Evolutionary conservation across 1,140 invertebrate genomes (phyloP).

Genomic region (Drosophila tsacasi): DNA sequence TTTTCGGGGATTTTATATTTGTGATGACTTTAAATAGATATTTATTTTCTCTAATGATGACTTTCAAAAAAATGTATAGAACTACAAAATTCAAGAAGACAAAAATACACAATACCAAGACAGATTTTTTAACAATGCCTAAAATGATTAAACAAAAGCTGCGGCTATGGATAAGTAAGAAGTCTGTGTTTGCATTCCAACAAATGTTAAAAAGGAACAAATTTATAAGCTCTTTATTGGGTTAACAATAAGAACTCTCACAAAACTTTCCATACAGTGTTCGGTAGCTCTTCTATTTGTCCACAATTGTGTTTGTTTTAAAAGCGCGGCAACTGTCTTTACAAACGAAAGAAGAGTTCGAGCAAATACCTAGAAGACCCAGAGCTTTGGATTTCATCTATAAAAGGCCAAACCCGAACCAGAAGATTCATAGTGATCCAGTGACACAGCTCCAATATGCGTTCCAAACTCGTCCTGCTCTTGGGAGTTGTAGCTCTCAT

Average conservation of each 20-base stretch:
- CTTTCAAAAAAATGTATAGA: not conserved
- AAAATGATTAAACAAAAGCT: not conserved
- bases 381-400: not conserved
- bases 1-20: not conserved
- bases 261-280: not conserved
- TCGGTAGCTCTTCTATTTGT: conserved; percentile 4
- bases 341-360: not conserved
- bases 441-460: conserved; percentile 9
- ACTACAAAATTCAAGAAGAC: not conserved
- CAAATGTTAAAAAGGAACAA: not conserved
- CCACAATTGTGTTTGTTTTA: not conserved
- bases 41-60: not conserved
- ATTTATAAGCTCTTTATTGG: not conserved
- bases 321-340: conserved; percentile 17
- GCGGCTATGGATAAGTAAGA: not conserved
- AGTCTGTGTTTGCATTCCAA: conserved; percentile 1
- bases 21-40: too few relatives aligned
- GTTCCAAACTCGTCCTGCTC: conserved; percentile 9
- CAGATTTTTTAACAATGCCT: conserved; percentile 1
- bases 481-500: not conserved
- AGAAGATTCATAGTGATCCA: conserved; percentile 4
- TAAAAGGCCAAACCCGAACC: not conserved
- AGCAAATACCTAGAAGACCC: not conserved
- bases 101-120: not conserved
- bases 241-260: not conserved